Evolutionary conservation across 2,113 vertebrate genomes (phyloP).

Genomic region (Myrmecobius fasciatus): DNA sequence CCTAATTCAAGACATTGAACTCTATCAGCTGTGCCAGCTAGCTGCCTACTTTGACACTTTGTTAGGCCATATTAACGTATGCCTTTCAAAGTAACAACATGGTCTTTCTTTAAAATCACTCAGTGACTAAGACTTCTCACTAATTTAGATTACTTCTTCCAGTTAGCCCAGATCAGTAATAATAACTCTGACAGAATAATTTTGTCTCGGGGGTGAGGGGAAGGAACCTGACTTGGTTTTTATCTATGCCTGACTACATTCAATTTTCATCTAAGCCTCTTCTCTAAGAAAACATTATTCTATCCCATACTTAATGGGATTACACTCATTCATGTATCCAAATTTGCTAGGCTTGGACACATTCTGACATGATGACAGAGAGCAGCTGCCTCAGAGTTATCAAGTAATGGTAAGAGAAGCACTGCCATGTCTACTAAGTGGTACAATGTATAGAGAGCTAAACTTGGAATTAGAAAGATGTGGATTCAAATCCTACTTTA

Average conservation of each 20-base stretch:
- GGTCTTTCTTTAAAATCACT: too few relatives aligned
- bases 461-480: too few relatives aligned
- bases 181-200: not conserved
- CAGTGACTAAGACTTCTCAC: not conserved
- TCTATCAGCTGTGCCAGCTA: too few relatives aligned
- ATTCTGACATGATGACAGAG: not conserved
- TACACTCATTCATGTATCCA: not conserved
- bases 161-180: not conserved
- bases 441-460: too few relatives aligned
- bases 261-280: not conserved
- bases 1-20: too few relatives aligned
- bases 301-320: not conserved
- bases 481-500: not conserved
- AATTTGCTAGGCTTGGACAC: not conserved
- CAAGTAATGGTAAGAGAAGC: not conserved
- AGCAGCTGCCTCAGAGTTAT: not conserved
- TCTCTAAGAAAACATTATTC: not conserved
- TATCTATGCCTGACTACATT: too few relatives aligned
- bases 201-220: not conserved
- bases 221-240: too few relatives aligned
- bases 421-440: too few relatives aligned
- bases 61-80: too few relatives aligned
- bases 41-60: too few relatives aligned
- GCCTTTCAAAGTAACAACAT: too few relatives aligned
- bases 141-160: not conserved